Evolutionary conservation across 2,888 invertebrate species (phyloP), one percentile per base, ranked within the genome.

Genomic region (Hipparchia sbordonii): DNA sequence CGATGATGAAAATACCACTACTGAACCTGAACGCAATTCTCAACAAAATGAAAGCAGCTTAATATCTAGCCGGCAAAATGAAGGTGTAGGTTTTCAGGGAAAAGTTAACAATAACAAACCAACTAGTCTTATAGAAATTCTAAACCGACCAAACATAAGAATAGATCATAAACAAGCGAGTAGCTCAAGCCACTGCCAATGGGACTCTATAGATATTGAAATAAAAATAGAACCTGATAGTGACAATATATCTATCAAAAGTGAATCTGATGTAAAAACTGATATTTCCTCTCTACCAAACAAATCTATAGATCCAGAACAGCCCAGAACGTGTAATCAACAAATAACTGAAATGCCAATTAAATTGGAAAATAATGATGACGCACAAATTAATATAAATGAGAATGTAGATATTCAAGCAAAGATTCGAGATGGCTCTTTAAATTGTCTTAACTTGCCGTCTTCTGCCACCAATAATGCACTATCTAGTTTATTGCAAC

Each of bases 101-200:
- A 63, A 63, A 23, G 4, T 7, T 13, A 57, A 45, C 46, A 57
- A 6, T 45, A 68, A 68, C 7, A 13, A 59, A 48, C 57, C 67
- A 33, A 12, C 59, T 33, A 68, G 46, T 68, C 56, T 68, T n/a
- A 68, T 59, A 60, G 67, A 68, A 59, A 68, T 59, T 59, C 33
- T 68, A 2, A 68, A 68, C 13, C 46, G 67, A 59, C 67, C 67
- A 33, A 48, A 2, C 10, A 33, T 33, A 51, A 48, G 4, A 57
- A 68, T 68, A 51, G 33, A 51, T 48, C 13, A 23, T 46, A 46
- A 12, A 12, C n/a, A 48, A 33, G 23, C 48, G 7, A 33, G 23
- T 23, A 9, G 57, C 2, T 33, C 67, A 10, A 51, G 23, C n/a
- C 13, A 33, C 33, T 9, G 48, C 9, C 48, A 7, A 1, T 9